Evolutionary conservation across 2,797 vertebrate genomes (phyloP), one percentile per base, ranked within the genome.

Genomic region (Platyrinchus mystaceus): DNA sequence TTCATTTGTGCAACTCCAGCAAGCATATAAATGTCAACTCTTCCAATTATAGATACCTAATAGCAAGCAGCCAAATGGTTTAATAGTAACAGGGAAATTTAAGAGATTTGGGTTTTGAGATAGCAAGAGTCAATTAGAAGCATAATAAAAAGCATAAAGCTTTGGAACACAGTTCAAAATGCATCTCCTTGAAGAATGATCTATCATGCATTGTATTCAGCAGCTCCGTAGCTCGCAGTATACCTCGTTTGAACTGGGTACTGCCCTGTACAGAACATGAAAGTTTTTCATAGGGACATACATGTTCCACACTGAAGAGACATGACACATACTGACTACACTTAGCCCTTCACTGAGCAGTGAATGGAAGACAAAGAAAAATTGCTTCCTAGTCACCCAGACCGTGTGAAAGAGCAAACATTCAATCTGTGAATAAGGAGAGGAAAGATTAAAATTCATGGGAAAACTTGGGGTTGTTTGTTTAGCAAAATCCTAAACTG

Each of bases 81-180:
- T 89, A 91, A 87, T 5, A 90, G 36, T 74, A 63, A 93, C 84
- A 84, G 19, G 32, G 58, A 89, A 90, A 96, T 84, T 80, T 75
- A 85, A 47, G 67, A 93, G 32, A 86, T 89, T 81, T 77, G 85
- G 74, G 39, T 47, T 92, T 92, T 91, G 43, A 94, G 56, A 80
- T 28, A 79, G 63, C 19, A 84, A 85, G 50, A 93, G 60, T 58
- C 52, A 10, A 91, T 94, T 82, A 89, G 80, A 96, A 94, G 74
- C 13, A 56, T 66, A 95, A 89, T 79, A 86, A 95, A 95, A 86
- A 67, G 47, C 91, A 94, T 49, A 75, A 93, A 77, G 77, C 16
- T 95, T 81, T 85, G 71, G 32, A 86, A 91, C 24, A 46, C 14
- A 68, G 37, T 71, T 92, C 37, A 78, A 68, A 76, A 64, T 60